Percentiles rank a stretch among this genome's conserved stretches.
Evolutionary conservation across 2,888 invertebrate species (phyloP).

Genomic region (Merodon equestris): DNA sequence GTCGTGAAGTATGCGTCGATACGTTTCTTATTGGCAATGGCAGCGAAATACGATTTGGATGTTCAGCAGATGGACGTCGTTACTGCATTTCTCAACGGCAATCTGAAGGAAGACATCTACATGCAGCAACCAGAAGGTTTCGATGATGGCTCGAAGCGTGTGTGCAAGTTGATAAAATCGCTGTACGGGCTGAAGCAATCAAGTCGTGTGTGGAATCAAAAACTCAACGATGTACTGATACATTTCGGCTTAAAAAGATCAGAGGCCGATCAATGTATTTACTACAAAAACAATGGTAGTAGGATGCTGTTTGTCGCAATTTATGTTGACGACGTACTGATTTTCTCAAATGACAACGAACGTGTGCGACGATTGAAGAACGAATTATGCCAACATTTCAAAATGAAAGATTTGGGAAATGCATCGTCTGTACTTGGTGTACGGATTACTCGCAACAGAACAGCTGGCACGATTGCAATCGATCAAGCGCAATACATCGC

Average conservation of each 20-base stretch:
- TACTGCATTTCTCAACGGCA: too few species aligned
- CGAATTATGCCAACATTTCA: conserved; percentile 48
- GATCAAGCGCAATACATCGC: conserved; percentile 62
- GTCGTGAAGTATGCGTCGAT: too few species aligned
- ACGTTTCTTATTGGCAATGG: too few species aligned
- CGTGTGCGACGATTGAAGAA: conserved; percentile 44
- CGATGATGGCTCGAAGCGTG: too few species aligned
- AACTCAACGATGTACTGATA: conserved; percentile 18
- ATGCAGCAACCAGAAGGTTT: too few species aligned
- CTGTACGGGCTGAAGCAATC: too few species aligned
- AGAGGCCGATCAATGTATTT: conserved; percentile 56
- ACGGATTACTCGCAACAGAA: conserved; percentile 40
- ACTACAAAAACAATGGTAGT: conserved; percentile 25
- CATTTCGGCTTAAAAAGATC: conserved; percentile 48
- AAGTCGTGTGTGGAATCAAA: too few species aligned
- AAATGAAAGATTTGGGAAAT: conserved; percentile 65
- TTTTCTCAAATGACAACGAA: conserved; percentile 57
- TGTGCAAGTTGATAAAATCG: too few species aligned
- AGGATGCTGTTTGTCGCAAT: conserved; percentile 66
- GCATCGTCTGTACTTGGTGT: conserved; percentile 63
- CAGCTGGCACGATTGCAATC: conserved; percentile 38
- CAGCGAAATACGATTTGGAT: too few species aligned
- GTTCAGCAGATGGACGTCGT: too few species aligned
- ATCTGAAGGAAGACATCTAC: too few species aligned
- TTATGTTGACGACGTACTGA: conserved; percentile 69